Evolutionary conservation across 1,140 invertebrate genomes (phyloP), one percentile per base, ranked within the genome.

Genomic region (Amyelois transitella): DNA sequence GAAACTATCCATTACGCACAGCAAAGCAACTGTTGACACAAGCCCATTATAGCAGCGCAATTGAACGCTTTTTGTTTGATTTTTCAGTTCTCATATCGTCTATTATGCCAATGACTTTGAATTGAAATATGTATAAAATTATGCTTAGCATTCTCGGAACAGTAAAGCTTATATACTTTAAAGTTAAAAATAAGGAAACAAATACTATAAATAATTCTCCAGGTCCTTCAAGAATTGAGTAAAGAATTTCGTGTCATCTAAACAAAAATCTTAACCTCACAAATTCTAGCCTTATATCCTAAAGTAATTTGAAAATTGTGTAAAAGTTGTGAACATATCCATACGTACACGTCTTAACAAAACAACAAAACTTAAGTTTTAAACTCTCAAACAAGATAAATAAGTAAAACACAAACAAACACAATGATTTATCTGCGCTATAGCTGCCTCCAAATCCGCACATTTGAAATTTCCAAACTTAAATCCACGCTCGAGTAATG

Each of bases 11-110:
- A 73, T 79, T 70, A 77, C 60, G 52, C 60, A 52, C 60, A 66
- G 66, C 66, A 57, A 76, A 75, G 70, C 71, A 60, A 68, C 64
- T 77, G 70, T 81, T 78, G 75, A 78, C 69, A 71, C 49, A 69
- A 63, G 58, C 60, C 62, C 60, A 53, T 63, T 53, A 51, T 58
- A 58, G 55, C 51, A 60, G 21, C 49, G 32, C 55, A 52, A 47
- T 52, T 25, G 22, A 14, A 14, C 32, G 12, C 1, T 38, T 38
- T 6, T 38, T 38, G 6, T 38, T 14, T 38, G 12, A 1, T 38
- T 4, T 38, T 38, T 14, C 32, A 38, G 32, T 38, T 14, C 6
- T 38, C 12, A 14, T 38, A n/a, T 47, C 3, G 0, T 49, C 24
- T 8, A 22, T 49, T 47, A 19, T 47, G 18, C 10, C n/a, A n/a